phyloP scores from a whole-genome alignment of 2,888 invertebrate genomes.

The Belgica antarctica region DNA sequence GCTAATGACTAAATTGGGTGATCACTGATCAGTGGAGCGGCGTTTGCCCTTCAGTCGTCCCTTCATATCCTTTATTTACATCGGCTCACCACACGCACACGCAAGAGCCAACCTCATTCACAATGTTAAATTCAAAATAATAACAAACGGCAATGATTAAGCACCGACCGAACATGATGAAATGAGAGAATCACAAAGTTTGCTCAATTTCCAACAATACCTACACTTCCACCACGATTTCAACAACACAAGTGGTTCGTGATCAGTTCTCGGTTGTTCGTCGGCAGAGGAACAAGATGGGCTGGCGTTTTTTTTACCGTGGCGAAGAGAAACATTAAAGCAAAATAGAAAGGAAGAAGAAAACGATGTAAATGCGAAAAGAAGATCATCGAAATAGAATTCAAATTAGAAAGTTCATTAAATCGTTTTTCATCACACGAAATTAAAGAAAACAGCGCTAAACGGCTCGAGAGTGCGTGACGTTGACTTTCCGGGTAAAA shows the following conservation, averaged over 20 bases:
- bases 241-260: background rate
- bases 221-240: no score
- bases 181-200: background rate
- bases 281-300: conserved; percentile 14
- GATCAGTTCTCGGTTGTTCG: conserved; percentile 37
- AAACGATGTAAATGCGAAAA: conserved; percentile 33
- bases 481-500: no score
- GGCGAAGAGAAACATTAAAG: conserved; percentile 18
- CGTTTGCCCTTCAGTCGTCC: no score
- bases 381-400: conserved; percentile 39
- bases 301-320: background rate
- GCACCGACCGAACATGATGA: background rate
- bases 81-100: background rate
- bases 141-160: conserved; percentile 1
- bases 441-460: background rate
- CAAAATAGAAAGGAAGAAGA: conserved; percentile 14
- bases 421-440: background rate
- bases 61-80: no score
- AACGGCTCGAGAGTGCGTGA: background rate
- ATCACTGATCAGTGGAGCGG: no score
- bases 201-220: background rate
- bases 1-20: no score
- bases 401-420: conserved; percentile 40
- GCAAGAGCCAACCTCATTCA: no score
- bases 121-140: conserved; percentile 15